Evolutionary conservation across 2,888 invertebrate species (phyloP), one percentile per base, ranked within the genome.

Genomic region (Taphrorychus bicolor): DNA sequence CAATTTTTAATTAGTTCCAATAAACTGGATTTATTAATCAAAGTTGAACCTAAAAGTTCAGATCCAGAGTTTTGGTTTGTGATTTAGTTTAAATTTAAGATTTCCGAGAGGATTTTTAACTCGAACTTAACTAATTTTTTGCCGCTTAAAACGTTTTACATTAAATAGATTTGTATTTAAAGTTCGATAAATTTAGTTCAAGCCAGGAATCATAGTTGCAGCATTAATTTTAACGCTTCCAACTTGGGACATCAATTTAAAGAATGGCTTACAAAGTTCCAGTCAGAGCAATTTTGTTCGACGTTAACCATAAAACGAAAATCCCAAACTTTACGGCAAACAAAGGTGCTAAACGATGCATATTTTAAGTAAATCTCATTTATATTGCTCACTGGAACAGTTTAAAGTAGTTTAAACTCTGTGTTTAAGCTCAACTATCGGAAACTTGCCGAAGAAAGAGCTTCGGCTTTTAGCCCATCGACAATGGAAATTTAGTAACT

Each of bases 271-370:
- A n/a, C n/a, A n/a, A 32, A 32, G 32, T 32, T 32, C 32, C 32
- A 11, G 32, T 9, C 9, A 32, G 32, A 32, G 32, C 32, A 32
- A 7, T 32, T 7, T 11, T 32, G 32, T 32, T 32, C 32, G 11
- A 32, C 32, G 32, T 32, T 9, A 32, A 9, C 32, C 23, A 52
- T 23, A 52, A 19, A 23, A 52, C 21, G 21, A 52, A 52, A 52
- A 52, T 52, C 32, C 32, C 32, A 32, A 32, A 32, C 32, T 32
- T 32, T 32, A 32, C 32, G 16, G 14, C 22, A n/a, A 52, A 52
- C 52, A 52, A 52, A 52, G 52, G 52, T 52, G 52, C 22, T 52
- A 52, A 52, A 52, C 23, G 52, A n/a, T 11, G 52, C 52, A 52
- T 52, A 52, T 23, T 52, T 52, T 52, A 52, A 22, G 52, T 16